Evolutionary conservation across 2,113 vertebrate genomes (phyloP).

Genomic region (Labrus mixtus): DNA sequence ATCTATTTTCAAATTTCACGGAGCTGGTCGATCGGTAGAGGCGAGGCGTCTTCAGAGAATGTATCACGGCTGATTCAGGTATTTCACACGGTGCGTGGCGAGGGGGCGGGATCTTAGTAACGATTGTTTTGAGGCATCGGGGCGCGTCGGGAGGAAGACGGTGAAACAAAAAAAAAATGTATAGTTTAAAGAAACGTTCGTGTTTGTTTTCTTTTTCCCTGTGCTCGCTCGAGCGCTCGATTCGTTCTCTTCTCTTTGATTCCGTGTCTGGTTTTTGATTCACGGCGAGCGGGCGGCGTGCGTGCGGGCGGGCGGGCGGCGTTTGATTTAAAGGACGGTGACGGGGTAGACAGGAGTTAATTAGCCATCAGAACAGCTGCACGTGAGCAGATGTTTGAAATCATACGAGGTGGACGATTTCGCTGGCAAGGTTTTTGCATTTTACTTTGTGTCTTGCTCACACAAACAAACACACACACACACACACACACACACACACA

Average conservation of each 20-base stretch:
- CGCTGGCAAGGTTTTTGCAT: slow-evolving; percentile 63
- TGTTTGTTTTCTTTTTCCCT: slow-evolving; percentile 58
- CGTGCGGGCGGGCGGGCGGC: no score
- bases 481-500: slow-evolving; percentile 35
- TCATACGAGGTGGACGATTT: slow-evolving; percentile 40
- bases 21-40: slow-evolving; percentile 44
- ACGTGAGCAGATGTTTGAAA: slow-evolving; percentile 61
- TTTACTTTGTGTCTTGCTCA: slow-evolving; percentile 51
- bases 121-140: slow-evolving; percentile 37
- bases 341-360: slow-evolving; percentile 43
- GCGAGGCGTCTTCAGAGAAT: slow-evolving; percentile 66
- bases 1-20: slow-evolving; percentile 76
- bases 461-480: slow-evolving; percentile 30
- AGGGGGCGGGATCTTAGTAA: slow-evolving; percentile 59
- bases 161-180: slow-evolving; percentile 59
- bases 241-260: slow-evolving; percentile 75
- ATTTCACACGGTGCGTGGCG: slow-evolving; percentile 61
- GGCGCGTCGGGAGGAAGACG: slow-evolving; percentile 3
- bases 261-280: slow-evolving; percentile 67
- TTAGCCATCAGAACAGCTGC: slow-evolving; percentile 58
- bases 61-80: slow-evolving; percentile 77
- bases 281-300: slow-evolving; percentile 48
- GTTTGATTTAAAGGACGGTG: slow-evolving; percentile 34
- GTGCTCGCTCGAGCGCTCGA: slow-evolving; percentile 71
- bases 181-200: slow-evolving; percentile 65